Conservation (phyloP, 2,797 vertebrate genomes). For the Catamblyrhynchus diadema region DNA sequence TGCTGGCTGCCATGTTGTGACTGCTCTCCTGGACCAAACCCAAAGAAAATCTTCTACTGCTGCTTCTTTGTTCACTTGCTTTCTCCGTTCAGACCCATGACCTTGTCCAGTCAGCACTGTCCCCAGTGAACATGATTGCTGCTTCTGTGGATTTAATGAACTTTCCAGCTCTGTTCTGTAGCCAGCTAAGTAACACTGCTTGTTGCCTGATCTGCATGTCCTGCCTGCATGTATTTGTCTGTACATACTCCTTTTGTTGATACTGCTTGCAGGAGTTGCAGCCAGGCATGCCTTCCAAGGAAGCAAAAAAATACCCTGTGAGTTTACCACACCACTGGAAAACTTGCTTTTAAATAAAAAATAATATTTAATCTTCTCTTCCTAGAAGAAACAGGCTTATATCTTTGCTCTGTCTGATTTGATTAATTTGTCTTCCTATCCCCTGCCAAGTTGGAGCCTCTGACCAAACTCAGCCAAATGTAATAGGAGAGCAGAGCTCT, state of each 20-base stretch:
- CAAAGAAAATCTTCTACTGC: slow-evolving; percentile 21
- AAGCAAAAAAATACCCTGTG: background rate
- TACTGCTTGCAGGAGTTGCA: background rate
- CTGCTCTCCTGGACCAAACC: slow-evolving; percentile 8
- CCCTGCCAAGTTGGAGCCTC: background rate
- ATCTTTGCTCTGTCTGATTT: background rate
- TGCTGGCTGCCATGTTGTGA: background rate
- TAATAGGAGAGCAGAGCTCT: background rate
- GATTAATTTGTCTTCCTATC: background rate
- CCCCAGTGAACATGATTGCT: background rate
- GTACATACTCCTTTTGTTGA: background rate
- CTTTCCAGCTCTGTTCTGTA: slow-evolving; percentile 1
- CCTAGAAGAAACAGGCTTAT: background rate
- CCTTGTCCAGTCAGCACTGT: background rate
- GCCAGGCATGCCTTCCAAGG: background rate
- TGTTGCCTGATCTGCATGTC: background rate
- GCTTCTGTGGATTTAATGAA: slow-evolving; percentile 34
- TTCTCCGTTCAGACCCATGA: background rate
- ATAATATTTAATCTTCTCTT: background rate
- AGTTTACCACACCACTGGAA: background rate
- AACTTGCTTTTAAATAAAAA: background rate
- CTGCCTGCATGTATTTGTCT: background rate
- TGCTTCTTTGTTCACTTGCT: background rate
- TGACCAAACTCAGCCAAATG: background rate
- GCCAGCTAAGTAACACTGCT: background rate